Evolutionary conservation across 2,113 vertebrate species (phyloP), one percentile per base, ranked within the genome.

Genomic region (Ranitomeya imitator): DNA sequence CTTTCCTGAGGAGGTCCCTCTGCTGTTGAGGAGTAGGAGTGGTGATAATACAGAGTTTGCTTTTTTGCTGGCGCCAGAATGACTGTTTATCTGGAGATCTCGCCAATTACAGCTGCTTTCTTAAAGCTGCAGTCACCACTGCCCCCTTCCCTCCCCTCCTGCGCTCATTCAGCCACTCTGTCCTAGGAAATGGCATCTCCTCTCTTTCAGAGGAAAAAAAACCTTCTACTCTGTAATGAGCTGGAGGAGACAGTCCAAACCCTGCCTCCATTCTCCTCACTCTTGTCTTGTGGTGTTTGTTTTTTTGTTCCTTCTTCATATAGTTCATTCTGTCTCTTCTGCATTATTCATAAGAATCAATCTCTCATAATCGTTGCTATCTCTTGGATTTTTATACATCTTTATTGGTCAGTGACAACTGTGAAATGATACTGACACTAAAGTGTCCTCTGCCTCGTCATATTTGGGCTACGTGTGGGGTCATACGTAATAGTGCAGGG

Each of bases 1-100:
- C 94, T 95, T 93, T 91, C 94, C 93, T 93, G 93, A 93, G 94
- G 96, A 95, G 95, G 95, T 94, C 95, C 94, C 94, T 93, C 90
- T 92, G 96, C 96, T 95, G 94, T 94, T 96, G 95, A 96, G 97
- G 96, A 96, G 96, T 96, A 95, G 96, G 94, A 98, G 97, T 96
- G 96, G 96, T 96, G 96, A 96, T 98, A 97, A 98, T 97, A 96
- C 95, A 97, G 95, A 96, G 97, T 97, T 97, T 95, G 97, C 97
- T 95, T 96, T 93, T 88, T 96, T 92, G 92, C 96, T 97, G 98
- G 98, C 98, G 97, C 98, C 98, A 97, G 97, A 92, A 97, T 96
- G 98, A 95, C 92, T 95, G 96, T 94, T 96, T 96, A 96, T 97
- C 96, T 95, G 95, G 93, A 95, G 95, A 96, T 96, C 96, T 96